Evolutionary conservation across 2,113 vertebrate genomes (phyloP), one percentile per base, ranked within the genome.

Genomic region (Tapirus terrestris): DNA sequence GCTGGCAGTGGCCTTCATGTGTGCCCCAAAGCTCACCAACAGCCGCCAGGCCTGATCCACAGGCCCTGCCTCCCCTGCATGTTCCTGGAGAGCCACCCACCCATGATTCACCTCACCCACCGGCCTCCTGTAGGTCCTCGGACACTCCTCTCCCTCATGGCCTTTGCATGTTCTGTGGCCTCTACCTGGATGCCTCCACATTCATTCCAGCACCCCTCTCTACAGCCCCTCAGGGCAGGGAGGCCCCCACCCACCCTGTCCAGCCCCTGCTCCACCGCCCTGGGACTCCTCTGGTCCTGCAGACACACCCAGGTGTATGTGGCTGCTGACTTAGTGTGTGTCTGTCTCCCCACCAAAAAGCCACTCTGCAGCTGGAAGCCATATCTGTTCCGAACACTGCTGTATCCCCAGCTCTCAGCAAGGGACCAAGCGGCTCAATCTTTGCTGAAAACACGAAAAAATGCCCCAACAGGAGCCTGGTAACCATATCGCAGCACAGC

Each of bases 11-110:
- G 0, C 1, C 43, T 61, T 25, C 12, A 4, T 29, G n/a, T 13
- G 16, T 21, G 45, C 29, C 36, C 23, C 12, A 51, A 4, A 4
- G 6, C 16, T 5, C 58, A 36, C 27, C 20, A 1, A 39, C 23
- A 51, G 60, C 36, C 29, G 4, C 12, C 53, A 33, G 29, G 33
- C 16, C 84, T 8, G 51, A 58, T 29, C 13, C 8, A 0, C 36
- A 51, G 20, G 63, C 16, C 84, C 29, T 10, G 20, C 29, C 67
- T 75, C 45, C 45, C 33, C 45, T 14, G 21, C 45, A 25, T 29
- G 70, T 45, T 65, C 27, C 20, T 13, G 0, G 1, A 39, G 33
- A 36, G 33, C 2, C 0, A 5, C 27, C 0, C 2, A 36, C 63
- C 65, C 33, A 9, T 11, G 60, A 56, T 18, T 43, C 21, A 20